Base-by-base conservation (phyloP, 2,113 vertebrate species). In the Myotis yumanensis region DNA sequence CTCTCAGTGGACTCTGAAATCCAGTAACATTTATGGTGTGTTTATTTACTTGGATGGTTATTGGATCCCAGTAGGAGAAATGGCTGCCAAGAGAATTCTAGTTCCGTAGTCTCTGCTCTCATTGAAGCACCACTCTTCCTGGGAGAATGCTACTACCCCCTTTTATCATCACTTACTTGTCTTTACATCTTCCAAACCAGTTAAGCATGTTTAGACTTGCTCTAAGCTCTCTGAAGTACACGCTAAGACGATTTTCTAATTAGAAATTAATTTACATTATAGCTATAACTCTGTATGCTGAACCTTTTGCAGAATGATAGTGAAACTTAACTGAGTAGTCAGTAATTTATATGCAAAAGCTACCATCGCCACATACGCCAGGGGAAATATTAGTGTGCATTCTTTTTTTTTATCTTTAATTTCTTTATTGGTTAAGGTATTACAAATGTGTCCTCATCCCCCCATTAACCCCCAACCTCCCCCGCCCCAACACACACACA, bases 311-410 rank as follows among this genome's bases (percentile, higher is more conserved):
- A 88, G 71, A 82, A 51, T 84, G 51, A 95, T n/a, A 52, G 7
- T 76, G 66, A 68, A 76, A 80, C 30, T 54, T 68, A 48, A 83
- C 28, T 64, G 30, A 95, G 40, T 51, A 43, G 20, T 86, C 28
- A 57, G 14, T 93, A 77, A 87, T 91, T 88, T 92, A 69, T 71
- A 79, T 54, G 54, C 46, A 25, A 71, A 85, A 85, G 77, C 30
- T 92, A 69, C 23, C 43, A 77, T 54, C 18, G 15, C 35, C 52
- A 40, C 3, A 22, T 73, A 80, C 12, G 15, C 46, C 17, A 15
- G 52, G 46, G 54, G 15, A 83, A 83, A 7, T 37, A 59, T 62
- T 20, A 68, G 16, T 85, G 46, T 91, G 20, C 46, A 80, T 86
- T 73, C 35, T 23, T 64, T 43, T 43, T 43, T 43, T 43, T 43